Evolutionary conservation across 2,113 vertebrate species (phyloP), one percentile per base, ranked within the genome.

Genomic region (Poicephalus gulielmi): DNA sequence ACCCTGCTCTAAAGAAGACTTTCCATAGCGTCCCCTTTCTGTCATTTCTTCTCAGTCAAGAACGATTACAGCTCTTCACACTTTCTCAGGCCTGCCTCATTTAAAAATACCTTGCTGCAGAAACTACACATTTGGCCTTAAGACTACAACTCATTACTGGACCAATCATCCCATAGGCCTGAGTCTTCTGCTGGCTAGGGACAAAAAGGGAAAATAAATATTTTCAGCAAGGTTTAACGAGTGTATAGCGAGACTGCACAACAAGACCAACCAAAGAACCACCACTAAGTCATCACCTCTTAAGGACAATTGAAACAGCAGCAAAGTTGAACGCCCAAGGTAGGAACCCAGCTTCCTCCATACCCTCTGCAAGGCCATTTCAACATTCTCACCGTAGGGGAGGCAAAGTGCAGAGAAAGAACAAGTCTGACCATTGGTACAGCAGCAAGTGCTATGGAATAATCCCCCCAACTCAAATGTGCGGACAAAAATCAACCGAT

Each of bases 31-130:
- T 76, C 92, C 94, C 69, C 94, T 75, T 96, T 96, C 90, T 93
- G 90, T 92, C 95, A 91, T 53, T 93, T 84, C 92, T 93, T 91
- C 88, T 93, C 83, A 5, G 23, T 82, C 86, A 86, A 23, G 88
- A 69, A 33, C 1, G 0, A 88, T 82, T 86, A 79, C 68, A 79
- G 69, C 64, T 83, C 95, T 90, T 75, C 83, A 52, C 57, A 52
- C 60, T 78, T 92, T 68, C 95, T 86, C 60, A 55, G 88, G 52
- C 64, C 83, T 71, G 76, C 46, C 57, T 88, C 44, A 59, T 76
- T 92, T 95, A 91, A 96, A 96, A 95, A 96, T 59, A 90, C 83
- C 70, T 83, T 82, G 31, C 88, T 91, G 77, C 80, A 96, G 60
- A 81, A 90, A 27, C 53, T 39, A 83, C 20, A 62, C 46, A 64